These are phyloP conservation scores for Eugnorisma glareosa DNA, from an alignment of 2,888 invertebrate genomes.

Conservation along the genomic window DNA sequence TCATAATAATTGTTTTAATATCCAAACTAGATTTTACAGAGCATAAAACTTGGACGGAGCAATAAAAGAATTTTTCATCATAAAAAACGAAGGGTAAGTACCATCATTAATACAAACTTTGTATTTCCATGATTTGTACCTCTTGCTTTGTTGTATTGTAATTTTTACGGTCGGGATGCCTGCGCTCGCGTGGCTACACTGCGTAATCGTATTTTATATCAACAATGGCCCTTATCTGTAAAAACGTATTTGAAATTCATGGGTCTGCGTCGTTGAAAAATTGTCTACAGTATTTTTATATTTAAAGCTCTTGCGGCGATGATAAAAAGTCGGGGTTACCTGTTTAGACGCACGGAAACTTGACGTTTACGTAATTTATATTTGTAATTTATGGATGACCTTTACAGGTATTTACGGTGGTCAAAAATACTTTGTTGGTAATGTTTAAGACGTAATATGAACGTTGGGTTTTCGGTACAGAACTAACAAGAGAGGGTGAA, in stretches of 20 bases:
- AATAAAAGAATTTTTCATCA: slow-evolving; percentile 79
- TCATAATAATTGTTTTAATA: slow-evolving; percentile 71
- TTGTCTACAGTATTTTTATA: slow-evolving; percentile 84
- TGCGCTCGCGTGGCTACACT: slow-evolving; percentile 85
- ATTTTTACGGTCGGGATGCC: slow-evolving; percentile 85
- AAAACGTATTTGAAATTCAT: slow-evolving; percentile 88
- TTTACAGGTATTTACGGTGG: slow-evolving; percentile 68
- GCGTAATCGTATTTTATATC: slow-evolving; percentile 89
- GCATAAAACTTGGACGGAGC: slow-evolving; percentile 73
- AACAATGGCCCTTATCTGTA: slow-evolving; percentile 87
- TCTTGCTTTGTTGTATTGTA: slow-evolving; percentile 86
- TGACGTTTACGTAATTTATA: slow-evolving; percentile 74
- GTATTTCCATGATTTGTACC: slow-evolving; percentile 86
- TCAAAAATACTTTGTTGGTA: slow-evolving; percentile 45
- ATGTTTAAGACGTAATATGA: slow-evolving; percentile 33
- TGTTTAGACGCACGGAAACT: slow-evolving; percentile 75
- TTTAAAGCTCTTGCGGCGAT: slow-evolving; percentile 81
- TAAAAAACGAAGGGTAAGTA: slow-evolving; percentile 80
- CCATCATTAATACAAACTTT: slow-evolving; percentile 85
- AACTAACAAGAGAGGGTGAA: slow-evolving; percentile 63
- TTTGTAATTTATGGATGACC: slow-evolving; percentile 68
- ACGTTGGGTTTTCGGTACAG: slow-evolving; percentile 56
- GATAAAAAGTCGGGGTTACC: slow-evolving; percentile 78
- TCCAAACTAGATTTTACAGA: slow-evolving; percentile 73
- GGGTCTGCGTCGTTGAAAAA: slow-evolving; percentile 85